phyloP scores from a whole-genome alignment of 2,888 invertebrate genomes.

The Tricholauxania praeusta region DNA sequence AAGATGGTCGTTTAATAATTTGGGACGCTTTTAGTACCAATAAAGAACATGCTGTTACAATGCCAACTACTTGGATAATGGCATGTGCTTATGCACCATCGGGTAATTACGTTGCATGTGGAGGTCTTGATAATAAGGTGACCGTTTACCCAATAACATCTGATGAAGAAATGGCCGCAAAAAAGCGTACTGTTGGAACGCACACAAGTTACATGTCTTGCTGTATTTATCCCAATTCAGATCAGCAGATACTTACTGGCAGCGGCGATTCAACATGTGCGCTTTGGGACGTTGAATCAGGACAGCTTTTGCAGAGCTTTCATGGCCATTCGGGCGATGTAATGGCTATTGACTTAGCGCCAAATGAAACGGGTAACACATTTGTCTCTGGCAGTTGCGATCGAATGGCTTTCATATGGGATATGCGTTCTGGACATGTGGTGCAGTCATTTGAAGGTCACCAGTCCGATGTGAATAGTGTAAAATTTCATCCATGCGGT shows the following conservation, averaged over 20 bases:
- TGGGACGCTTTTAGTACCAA: conserved; percentile 99
- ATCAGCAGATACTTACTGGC: conserved; percentile 95
- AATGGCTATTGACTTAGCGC: conserved; percentile 96
- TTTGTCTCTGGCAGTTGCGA: conserved; percentile 99
- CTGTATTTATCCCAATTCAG: conserved; percentile 97
- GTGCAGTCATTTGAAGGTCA: conserved; percentile 99
- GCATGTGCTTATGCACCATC: conserved; percentile 99
- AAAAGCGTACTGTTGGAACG: conserved; percentile 96
- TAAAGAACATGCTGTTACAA: conserved; percentile 99
- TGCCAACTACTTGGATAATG: conserved; percentile 99
- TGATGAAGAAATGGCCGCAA: conserved; percentile 91
- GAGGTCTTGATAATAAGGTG: conserved; percentile 99
- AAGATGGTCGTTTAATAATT: conserved; percentile 99
- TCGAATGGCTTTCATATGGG: conserved; percentile 98
- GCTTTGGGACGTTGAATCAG: conserved; percentile 99
- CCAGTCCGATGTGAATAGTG: conserved; percentile 97
- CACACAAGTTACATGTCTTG: conserved; percentile 99
- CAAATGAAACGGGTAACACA: conserved; percentile 96
- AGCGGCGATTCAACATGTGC: conserved; percentile 97
- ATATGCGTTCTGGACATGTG: conserved; percentile 97
- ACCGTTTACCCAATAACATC: conserved; percentile 93
- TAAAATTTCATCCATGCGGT: conserved; percentile 98
- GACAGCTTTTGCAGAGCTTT: conserved; percentile 96
- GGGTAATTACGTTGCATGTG: conserved; percentile 98
- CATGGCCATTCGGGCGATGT: conserved; percentile 97